Conservation (phyloP, 2,797 vertebrate species). For the Pagetopsis macropterus region DNA sequence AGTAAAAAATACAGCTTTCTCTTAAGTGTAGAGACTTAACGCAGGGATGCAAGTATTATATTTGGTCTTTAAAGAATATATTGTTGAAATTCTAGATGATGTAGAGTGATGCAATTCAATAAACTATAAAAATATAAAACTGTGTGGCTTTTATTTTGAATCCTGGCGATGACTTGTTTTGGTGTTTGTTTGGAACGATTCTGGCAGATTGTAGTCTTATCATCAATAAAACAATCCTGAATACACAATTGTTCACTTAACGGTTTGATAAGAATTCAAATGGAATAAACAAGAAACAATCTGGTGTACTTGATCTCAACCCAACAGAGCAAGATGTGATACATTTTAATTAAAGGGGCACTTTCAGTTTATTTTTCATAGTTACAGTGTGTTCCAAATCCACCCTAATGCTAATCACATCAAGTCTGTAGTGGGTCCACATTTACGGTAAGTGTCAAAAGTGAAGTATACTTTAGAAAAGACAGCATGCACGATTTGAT, state of each 20-base stretch:
- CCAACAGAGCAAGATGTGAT: background rate
- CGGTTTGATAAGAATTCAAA: conserved; percentile 6
- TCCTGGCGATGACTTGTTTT: background rate
- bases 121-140: conserved; percentile 75
- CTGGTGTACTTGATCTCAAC: background rate
- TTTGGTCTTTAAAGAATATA: conserved; percentile 85
- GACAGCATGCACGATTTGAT: background rate
- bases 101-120: conserved; percentile 87
- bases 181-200: background rate
- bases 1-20: conserved; percentile 84
- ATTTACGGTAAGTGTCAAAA: background rate
- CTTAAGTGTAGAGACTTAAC: conserved; percentile 85
- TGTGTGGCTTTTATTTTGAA: conserved; percentile 37
- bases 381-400: background rate
- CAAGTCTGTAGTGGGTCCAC: background rate
- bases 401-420: background rate
- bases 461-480: background rate
- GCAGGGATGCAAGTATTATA: conserved; percentile 88
- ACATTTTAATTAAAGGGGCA: background rate
- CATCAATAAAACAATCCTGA: background rate
- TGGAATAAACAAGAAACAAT: background rate
- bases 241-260: conserved; percentile 8
- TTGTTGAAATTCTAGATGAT: conserved; percentile 88
- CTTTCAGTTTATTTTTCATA: background rate
- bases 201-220: background rate